Evolutionary conservation across 2,888 invertebrate genomes (phyloP).

Genomic region (Timandra comae): DNA sequence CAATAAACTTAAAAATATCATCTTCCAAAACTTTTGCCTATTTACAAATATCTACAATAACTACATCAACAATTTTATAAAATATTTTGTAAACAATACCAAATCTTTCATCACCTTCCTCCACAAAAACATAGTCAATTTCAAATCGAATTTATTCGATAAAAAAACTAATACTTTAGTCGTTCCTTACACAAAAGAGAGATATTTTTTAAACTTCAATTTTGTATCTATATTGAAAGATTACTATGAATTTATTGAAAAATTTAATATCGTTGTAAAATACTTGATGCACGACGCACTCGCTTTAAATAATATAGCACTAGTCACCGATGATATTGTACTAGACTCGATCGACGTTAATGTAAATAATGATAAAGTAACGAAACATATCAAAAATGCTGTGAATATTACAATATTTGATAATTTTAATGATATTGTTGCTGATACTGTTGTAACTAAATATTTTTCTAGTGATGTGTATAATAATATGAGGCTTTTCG

Average conservation of each 20-base stretch:
- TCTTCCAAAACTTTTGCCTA: too few species aligned
- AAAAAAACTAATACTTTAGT: constrained; percentile 34
- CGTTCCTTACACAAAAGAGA: constrained; percentile 49
- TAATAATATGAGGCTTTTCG: constrained; percentile 68
- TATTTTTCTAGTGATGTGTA: constrained; percentile 76
- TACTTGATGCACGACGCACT: constrained; percentile 60
- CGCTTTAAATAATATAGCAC: constrained; percentile 64
- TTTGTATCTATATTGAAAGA: constrained; percentile 64
- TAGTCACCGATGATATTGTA: constrained; percentile 31
- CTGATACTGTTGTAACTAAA: constrained; percentile 70
- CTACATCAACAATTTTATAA: too few species aligned
- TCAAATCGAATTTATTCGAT: constrained; percentile 57
- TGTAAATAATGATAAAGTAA: constrained; percentile 62
- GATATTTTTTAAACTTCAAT: constrained; percentile 55
- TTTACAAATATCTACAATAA: too few species aligned
- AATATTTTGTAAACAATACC: too few species aligned
- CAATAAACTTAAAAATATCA: too few species aligned
- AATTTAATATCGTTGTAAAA: constrained; percentile 52
- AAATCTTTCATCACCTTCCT: constrained; percentile 26
- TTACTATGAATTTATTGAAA: constrained; percentile 61
- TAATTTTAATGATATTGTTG: constrained; percentile 71
- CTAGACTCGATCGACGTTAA: constrained; percentile 58
- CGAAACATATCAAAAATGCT: constrained; percentile 73
- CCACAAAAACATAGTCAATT: constrained; percentile 51
- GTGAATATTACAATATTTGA: constrained; percentile 75